Base-by-base conservation (phyloP, 2,888 invertebrate species). In the Abrostola triplasia region DNA sequence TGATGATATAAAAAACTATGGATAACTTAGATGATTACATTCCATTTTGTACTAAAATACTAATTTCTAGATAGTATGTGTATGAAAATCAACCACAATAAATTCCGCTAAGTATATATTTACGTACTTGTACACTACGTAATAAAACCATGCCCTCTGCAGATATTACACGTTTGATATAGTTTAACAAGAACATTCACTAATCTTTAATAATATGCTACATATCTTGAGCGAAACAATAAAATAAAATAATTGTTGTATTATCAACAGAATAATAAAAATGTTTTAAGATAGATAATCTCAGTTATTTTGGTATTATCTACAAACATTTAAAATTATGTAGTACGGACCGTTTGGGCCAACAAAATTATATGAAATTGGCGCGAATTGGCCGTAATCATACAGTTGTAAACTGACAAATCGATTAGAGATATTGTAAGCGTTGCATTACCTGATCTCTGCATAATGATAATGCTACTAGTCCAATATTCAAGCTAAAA, bases 361-460 rank as follows among this genome's bases (percentile, higher is more conserved):
- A 51, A 5, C 56, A 70, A 59, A 60, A 51, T 52, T 38, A 11
- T 51, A 70, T 52, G 44, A 71, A 69, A 67, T 73, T 79, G 79
- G 79, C 79, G 79, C 79, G 89, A 90, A 82, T 77, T 76, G 62
- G 64, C 64, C 70, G 13, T 61, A 36, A 36, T 51, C 40, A 12
- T 37, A 42, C 55, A 59, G 41, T 35, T 6, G 13, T 36, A 58
- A 41, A 63, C 5, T 36, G 10, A 24, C 36, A 44, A 52, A 52
- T 24, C 49, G 0, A 49, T 49, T 51, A 6, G 0, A 44, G 56
- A 60, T 80, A 59, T 64, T 73, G 58, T 57, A 56, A 67, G 37
- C 37, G 74, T 59, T 51, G 64, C 69, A 65, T 87, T 92, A 93
- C 93, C 93, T 90, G 94, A 94, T 93, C 94, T 92, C 90, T 93